Evolutionary conservation across 37 sponge, comb jelly and placozoan genomes (phyloP).

Genomic region (Chondrilla cf. caribensis): DNA sequence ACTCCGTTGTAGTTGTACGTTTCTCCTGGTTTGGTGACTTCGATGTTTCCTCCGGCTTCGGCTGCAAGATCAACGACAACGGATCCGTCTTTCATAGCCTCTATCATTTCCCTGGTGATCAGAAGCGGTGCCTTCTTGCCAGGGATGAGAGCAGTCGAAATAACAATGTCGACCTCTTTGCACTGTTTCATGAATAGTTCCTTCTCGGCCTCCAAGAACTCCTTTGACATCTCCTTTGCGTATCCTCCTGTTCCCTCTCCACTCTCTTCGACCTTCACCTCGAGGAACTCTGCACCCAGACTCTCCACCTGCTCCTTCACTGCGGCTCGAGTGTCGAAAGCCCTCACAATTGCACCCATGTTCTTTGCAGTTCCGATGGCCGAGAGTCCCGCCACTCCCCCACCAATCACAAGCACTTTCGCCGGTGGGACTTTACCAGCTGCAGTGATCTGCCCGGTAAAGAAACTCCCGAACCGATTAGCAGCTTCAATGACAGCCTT

Average conservation of each 20-base stretch:
- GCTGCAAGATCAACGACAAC: constrained; percentile 93
- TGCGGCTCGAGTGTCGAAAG: constrained; percentile 86
- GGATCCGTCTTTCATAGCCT: constrained; percentile 91
- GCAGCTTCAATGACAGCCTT: constrained; percentile 90
- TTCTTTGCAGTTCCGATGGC: constrained; percentile 86
- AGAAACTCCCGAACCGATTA: constrained; percentile 91
- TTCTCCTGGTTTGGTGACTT: constrained; percentile 79
- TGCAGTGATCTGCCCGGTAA: constrained; percentile 94
- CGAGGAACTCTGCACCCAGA: constrained; percentile 92
- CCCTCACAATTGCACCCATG: constrained; percentile 94
- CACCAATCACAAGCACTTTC: constrained; percentile 90
- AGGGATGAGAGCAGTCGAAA: constrained; percentile 91
- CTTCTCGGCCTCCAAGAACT: constrained; percentile 90
- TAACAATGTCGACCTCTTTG: constrained; percentile 89
- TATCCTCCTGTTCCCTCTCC: constrained; percentile 93
- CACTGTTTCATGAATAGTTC: constrained; percentile 91
- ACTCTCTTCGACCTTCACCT: constrained; percentile 71
- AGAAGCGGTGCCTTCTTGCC: constrained; percentile 92
- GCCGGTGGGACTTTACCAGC: constrained; percentile 94
- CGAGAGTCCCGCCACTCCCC: constrained; percentile 90
- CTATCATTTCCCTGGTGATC: constrained; percentile 84
- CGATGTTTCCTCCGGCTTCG: constrained; percentile 91
- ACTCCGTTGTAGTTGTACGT: constrained; percentile 78
- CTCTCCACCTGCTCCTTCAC: constrained; percentile 90
- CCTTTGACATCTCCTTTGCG: constrained; percentile 93